A percentile compares a stretch with the other conserved stretches of the same genome.
phyloP scores from a whole-genome alignment of 1,140 invertebrate genomes.

The Ganaspis sp. region DNA sequence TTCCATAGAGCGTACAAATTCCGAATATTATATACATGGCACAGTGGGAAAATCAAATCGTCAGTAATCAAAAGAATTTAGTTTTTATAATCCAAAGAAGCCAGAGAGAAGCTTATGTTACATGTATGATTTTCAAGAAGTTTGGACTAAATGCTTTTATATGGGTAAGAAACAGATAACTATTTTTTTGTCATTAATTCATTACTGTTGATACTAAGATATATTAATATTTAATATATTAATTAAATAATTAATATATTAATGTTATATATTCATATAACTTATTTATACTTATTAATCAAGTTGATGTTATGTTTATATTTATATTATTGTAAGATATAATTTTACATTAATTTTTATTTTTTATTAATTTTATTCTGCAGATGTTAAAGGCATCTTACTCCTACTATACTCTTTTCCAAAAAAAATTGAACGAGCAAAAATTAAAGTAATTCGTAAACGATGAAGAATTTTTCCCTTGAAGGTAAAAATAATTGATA shows the following conservation, averaged over 20 bases:
- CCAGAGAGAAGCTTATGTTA: not conserved
- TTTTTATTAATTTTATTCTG: not conserved
- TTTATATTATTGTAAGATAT: too few species aligned
- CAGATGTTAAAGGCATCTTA: conserved; percentile 35
- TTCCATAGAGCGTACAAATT: conserved; percentile 28
- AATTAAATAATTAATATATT: too few species aligned
- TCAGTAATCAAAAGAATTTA: conserved; percentile 6
- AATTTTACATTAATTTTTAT: too few species aligned
- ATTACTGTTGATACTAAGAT: too few species aligned
- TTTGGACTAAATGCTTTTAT: conserved; percentile 33
- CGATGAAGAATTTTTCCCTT: not conserved
- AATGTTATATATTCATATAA: too few species aligned
- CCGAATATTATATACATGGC: conserved; percentile 14
- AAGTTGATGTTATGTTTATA: too few species aligned
- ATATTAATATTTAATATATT: too few species aligned
- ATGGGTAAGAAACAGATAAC: conserved; percentile 30
- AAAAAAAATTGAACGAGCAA: conserved; percentile 19
- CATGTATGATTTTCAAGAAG: conserved; percentile 10
- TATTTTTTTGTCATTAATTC: too few species aligned
- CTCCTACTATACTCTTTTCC: conserved; percentile 31
- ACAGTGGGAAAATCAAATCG: not conserved
- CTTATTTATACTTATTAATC: too few species aligned
- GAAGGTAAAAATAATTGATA: not conserved
- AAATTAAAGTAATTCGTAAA: not conserved
- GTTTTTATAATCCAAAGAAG: conserved; percentile 18